These are phyloP conservation scores for Nicator chloris DNA, from an alignment of 2,113 vertebrate species.

Conservation along the genomic window DNA sequence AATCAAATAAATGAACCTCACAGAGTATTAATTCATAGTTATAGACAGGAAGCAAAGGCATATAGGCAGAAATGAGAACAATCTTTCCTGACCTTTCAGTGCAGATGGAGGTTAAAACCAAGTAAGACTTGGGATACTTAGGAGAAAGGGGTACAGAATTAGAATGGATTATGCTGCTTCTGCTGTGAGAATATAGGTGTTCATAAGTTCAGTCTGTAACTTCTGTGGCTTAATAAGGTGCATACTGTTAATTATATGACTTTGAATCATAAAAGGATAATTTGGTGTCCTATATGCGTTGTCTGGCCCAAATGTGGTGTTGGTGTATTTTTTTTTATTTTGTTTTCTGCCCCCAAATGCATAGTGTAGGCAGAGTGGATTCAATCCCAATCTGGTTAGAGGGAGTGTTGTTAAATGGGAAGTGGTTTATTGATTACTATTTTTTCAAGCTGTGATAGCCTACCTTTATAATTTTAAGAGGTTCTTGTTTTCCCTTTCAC, in stretches of 20 bases:
- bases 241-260: background rate
- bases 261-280: background rate
- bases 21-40: background rate
- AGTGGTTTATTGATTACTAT: slow-evolving; percentile 31
- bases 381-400: background rate
- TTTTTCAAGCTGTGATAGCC: background rate
- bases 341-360: background rate
- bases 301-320: background rate
- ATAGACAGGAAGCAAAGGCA: background rate
- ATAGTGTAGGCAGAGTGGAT: background rate
- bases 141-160: background rate
- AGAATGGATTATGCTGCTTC: background rate
- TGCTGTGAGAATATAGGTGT: background rate
- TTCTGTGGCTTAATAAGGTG: background rate
- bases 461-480: slow-evolving; percentile 22
- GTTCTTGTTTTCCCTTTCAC: slow-evolving; percentile 30
- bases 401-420: background rate
- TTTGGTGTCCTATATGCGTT: background rate
- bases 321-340: background rate
- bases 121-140: background rate
- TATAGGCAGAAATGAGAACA: background rate
- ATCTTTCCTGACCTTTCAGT: background rate
- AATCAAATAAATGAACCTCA: background rate
- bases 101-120: background rate
- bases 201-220: background rate